Base-by-base conservation (phyloP, 2,888 invertebrate species). In the Ceriagrion tenellum region DNA sequence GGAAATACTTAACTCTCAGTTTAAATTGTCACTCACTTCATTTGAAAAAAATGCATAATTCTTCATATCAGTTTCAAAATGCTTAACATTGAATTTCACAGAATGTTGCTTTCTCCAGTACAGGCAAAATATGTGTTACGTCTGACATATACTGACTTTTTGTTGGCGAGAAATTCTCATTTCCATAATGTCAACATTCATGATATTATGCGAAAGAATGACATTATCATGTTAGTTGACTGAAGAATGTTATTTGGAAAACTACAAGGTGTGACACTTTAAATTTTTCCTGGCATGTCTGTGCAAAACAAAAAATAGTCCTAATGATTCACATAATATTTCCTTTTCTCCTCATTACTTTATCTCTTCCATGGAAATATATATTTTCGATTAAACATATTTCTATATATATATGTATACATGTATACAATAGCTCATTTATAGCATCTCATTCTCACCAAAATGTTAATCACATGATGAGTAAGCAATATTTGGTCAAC, bases 121-220 rank as follows among this genome's bases (percentile, higher is more conserved):
- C 91, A 63, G 40, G 55, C 63, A 40, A 91, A 91, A 91, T 91
- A 91, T 63, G 26, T 63, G 63, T 91, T 63, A 63, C 59, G 40
- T 63, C 47, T 47, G 8, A 47, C 47, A 47, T 47, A 47, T 23
- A 91, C 23, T 40, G 63, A 91, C 63, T 12, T 63, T 63, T 35
- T 55, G n/a, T 35, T 63, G 63, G 35, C 12, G 2, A 63, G 26
- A 40, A 91, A 91, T 63, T 59, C 56, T 20, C 30, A 35, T 56
- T 20, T 91, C 18, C 91, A 63, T 63, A 26, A 63, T 91, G 12
- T 91, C 26, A 10, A 2, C 59, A 63, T 63, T 63, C 59, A 91
- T 47, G 8, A 59, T 40, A 59, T 63, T 63, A 35, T 40, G 12
- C 26, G n/a, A 2, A 26, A 69, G n/a, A 69, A 69, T 23, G n/a